Base-by-base conservation (phyloP, 2,113 vertebrate genomes). In the Lampris incognitus region DNA sequence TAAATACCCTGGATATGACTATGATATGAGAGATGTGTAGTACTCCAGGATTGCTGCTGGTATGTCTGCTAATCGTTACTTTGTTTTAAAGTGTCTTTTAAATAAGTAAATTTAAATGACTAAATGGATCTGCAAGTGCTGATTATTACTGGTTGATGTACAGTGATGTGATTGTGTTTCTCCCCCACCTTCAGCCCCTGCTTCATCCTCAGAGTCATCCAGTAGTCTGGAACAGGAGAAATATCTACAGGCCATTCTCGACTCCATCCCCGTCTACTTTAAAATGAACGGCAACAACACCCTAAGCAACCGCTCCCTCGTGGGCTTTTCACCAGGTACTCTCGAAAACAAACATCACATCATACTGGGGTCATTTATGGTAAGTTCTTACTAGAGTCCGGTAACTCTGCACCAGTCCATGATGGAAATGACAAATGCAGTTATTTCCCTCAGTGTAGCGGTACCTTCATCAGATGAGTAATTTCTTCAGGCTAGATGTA, bases 181-280 rank as follows among this genome's bases (percentile, higher is more conserved):
- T 78, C n/a, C 67, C 72, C 13, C 60, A 36, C 41, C 55, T 68
- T 52, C 62, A 92, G 89, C 78, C 5, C 88, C 97, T 36, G 86
- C 95, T 76, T 95, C 95, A 1, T 95, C 98, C 66, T 95, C 98
- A 38, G 98, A 99, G 78, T 97, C 95, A 1, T 99, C 97, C 85
- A 98, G 96, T 92, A 99, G 97, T 83, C 96, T 99, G 81, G 98
- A 99, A 81, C 98, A 99, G 87, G 98, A 99, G 66, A 99, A 99
- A 69, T 99, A 99, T 85, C 95, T 99, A 37, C 97, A 97, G 86
- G 97, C 97, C 71, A 95, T 99, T 84, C 91, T 99, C 66, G 95
- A 89, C 87, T 96, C 97, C 78, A 95, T 98, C 86, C 97, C 97
- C 8, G 74, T 96, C 85, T 94, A 97, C 92, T 96, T 95, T 93